Evolutionary conservation across 2,113 vertebrate species (phyloP), one percentile per base, ranked within the genome.

Genomic region (Neofelis nebulosa): DNA sequence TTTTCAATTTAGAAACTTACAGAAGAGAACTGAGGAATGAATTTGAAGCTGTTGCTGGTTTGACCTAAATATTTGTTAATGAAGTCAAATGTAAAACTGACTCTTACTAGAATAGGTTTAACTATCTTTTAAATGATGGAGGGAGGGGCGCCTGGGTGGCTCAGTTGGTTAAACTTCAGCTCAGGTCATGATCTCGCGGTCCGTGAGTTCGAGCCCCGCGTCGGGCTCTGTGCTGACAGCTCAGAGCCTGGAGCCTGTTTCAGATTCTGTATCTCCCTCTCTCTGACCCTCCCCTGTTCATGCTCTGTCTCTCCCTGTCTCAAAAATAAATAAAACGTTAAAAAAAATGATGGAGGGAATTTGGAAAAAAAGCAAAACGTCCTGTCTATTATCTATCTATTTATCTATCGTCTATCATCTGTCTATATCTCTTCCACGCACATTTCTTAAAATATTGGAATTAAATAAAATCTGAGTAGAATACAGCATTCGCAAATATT

Each of bases 391-490:
- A 74, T 15, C 38, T 41, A 25, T 74, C 8, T 38, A 38, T 73
- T 23, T 73, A 45, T 27, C 33, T n/a, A 36, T 36, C n/a, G 21
- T 71, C 68, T 73, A 38, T 71, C 61, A 61, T 61, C 23, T 48
- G 19, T 61, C 7, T 63, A 31, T 52, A 73, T 61, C 1, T 87
- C 1, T 79, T 55, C 41, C 12, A 27, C 5, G 79, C 10, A 87
- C 23, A 86, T 84, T 93, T 89, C 4, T 95, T 93, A 13, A 79
- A 93, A 86, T 83, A 7, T 65, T 87, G 5, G 5, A 92, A n/a
- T 89, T 4, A 91, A 94, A 80, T 69, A 82, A 95, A 83, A 71
- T 80, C 19, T 83, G 21, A 95, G 7, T 65, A 79, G 76, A 69
- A 76, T 76, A 23, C 23, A 83, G 45, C 11, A 89, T 50, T 25